Evolutionary conservation across 1,140 invertebrate genomes (phyloP), one percentile per base, ranked within the genome.

Genomic region (Pseudoatta argentina): DNA sequence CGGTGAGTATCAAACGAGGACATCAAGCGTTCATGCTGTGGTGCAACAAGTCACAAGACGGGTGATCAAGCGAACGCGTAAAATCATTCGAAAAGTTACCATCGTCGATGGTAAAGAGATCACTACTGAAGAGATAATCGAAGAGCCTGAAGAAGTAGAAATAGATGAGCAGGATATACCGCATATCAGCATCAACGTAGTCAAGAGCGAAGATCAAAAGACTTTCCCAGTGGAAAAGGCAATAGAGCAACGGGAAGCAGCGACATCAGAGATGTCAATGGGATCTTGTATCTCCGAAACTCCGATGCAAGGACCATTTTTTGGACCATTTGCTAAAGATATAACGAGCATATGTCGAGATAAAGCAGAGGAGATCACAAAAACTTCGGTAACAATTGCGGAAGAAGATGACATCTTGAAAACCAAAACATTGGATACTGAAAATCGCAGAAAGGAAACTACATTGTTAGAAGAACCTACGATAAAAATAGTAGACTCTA

Each of bases 91-190:
- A 72, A 96, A 96, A 90, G 96, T 98, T 5, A 97, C 97, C 0
- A 97, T 98, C 10, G 96, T 98, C 77, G 97, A 98, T 93, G 98
- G 98, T 0, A 97, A 98, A 95, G 97, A 98, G 94, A 97, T 97
- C 89, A 96, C 97, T 0, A 97, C 96, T 12, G 98, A 98, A 94
- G 97, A 98, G 95, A 95, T 98, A 4, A 95, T 98, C 82, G 97
- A 98, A 94, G 97, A 98, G 95, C 97, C 97, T 27, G 97, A 98
- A 91, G 97, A 98, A 94, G 94, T 98, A 44, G 97, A 98, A 95
- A 95, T 98, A 5, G 96, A 96, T 57, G 97, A 98, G 93, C 97
- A 97, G 94, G 96, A 97, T 89, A 97, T 97, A 64, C 97, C 97
- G 10, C 96, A 97, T 88, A 96, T 98, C 30, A 97, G 97, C 87